Evolutionary conservation across 1,140 invertebrate genomes (phyloP).

Genomic region (Planococcus citri): DNA sequence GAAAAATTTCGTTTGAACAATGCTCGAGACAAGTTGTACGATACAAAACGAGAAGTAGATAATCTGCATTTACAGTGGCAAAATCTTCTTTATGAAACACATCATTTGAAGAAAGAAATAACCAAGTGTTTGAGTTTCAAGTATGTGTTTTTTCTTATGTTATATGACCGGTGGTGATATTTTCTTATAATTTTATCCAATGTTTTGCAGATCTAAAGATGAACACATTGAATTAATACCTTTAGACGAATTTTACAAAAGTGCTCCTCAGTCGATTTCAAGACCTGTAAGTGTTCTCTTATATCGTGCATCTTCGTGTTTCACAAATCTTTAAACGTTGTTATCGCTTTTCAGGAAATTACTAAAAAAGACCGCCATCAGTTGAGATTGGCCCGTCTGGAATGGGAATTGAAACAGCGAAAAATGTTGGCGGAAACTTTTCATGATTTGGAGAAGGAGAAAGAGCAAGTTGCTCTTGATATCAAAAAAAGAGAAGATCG

Average conservation of each 20-base stretch:
- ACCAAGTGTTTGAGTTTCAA: slow-evolving; percentile 85
- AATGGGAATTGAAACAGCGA: slow-evolving; percentile 84
- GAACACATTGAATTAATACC: slow-evolving; percentile 80
- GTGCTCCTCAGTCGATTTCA: slow-evolving; percentile 59
- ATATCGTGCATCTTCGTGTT: slow-evolving; percentile 10
- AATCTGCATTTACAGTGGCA: slow-evolving; percentile 79
- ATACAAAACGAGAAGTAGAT: slow-evolving; percentile 77
- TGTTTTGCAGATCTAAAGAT: slow-evolving; percentile 67
- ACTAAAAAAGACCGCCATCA: slow-evolving; percentile 61
- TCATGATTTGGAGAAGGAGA: slow-evolving; percentile 58
- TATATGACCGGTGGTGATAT: too few relatives aligned
- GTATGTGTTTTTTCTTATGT: too few relatives aligned
- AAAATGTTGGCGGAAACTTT: slow-evolving; percentile 67
- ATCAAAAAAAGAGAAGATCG: slow-evolving; percentile 69
- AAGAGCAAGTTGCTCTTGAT: slow-evolving; percentile 57
- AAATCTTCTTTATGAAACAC: slow-evolving; percentile 89
- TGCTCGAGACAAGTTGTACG: slow-evolving; percentile 59
- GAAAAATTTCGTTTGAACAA: slow-evolving; percentile 75
- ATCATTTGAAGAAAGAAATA: slow-evolving; percentile 86
- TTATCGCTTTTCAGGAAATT: slow-evolving; percentile 39
- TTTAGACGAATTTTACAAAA: slow-evolving; percentile 69
- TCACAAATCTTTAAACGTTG: not conserved
- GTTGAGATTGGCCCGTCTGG: slow-evolving; percentile 67
- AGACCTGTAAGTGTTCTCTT: slow-evolving; percentile 44
- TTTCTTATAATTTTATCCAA: not conserved